phyloP scores from a whole-genome alignment of 1,140 invertebrate genomes.

The Polypedilum vanderplanki region DNA sequence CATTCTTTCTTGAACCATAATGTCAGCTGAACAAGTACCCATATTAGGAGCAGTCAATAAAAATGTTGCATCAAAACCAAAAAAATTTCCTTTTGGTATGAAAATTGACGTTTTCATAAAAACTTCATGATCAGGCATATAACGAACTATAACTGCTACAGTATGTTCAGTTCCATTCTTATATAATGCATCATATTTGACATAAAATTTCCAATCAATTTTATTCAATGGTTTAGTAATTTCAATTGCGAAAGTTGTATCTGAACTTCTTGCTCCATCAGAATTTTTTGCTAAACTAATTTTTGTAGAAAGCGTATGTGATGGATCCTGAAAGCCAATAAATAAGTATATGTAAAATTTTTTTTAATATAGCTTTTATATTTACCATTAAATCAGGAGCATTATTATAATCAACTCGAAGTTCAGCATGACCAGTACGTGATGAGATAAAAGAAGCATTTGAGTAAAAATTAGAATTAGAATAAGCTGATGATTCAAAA shows the following conservation, averaged over 20 bases:
- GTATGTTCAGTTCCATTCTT: conserved; percentile 45
- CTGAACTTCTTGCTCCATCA: conserved; percentile 40
- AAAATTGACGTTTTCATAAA: conserved; percentile 47
- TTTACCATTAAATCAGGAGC: conserved; percentile 34
- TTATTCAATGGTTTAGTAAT: conserved; percentile 42
- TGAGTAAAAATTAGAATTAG: conserved; percentile 64
- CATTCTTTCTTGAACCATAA: conserved; percentile 51
- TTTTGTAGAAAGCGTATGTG: conserved; percentile 50
- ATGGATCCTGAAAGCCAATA: conserved; percentile 47
- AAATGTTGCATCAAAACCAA: conserved; percentile 51
- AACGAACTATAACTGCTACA: conserved; percentile 39
- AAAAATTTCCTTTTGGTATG: conserved; percentile 48
- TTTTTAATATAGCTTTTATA: neutral
- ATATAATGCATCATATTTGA: conserved; percentile 42
- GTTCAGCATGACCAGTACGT: conserved; percentile 39
- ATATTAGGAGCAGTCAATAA: conserved; percentile 57
- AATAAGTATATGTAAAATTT: conserved; percentile 43
- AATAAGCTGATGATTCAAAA: conserved; percentile 65
- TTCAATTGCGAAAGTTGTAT: conserved; percentile 41
- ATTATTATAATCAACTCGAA: conserved; percentile 40
- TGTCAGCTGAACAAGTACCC: conserved; percentile 50
- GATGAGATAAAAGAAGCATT: conserved; percentile 46
- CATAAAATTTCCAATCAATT: conserved; percentile 43
- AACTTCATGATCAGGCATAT: conserved; percentile 52
- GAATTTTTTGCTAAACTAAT: conserved; percentile 50